phyloP scores from a whole-genome alignment of 2,113 vertebrate species.

The Candoia aspera region DNA sequence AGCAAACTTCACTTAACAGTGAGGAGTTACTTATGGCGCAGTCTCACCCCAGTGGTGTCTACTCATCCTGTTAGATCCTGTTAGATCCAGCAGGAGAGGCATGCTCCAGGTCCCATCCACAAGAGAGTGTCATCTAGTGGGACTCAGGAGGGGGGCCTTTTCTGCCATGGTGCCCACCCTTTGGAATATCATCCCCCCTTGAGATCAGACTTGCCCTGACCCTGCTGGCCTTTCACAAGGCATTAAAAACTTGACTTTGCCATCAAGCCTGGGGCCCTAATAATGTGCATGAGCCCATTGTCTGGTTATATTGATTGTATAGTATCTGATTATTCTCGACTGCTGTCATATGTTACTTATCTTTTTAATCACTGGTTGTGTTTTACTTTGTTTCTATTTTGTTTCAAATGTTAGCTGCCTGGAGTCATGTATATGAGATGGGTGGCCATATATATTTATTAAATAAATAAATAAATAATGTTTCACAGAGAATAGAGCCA shows the following conservation, averaged over 20 bases:
- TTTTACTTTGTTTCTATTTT: neutral
- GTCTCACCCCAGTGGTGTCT: neutral
- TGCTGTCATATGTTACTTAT: neutral
- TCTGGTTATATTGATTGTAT: neutral
- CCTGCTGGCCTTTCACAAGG: neutral
- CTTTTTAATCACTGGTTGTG: neutral
- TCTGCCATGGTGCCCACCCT: neutral
- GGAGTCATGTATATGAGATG: neutral
- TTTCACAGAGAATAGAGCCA: neutral
- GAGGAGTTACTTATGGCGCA: neutral
- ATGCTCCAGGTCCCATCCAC: neutral
- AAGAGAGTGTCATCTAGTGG: neutral
- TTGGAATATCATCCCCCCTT: neutral
- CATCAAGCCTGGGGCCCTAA: neutral
- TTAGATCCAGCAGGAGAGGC: neutral
- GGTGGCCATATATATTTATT: neutral
- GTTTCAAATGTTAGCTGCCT: neutral
- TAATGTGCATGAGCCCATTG: neutral
- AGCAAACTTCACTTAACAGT: neutral
- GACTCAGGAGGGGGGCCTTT: neutral
- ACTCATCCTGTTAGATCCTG: neutral
- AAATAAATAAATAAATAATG: neutral
- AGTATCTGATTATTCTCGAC: neutral
- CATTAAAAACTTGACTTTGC: neutral
- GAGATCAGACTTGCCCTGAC: neutral